These are phyloP conservation scores for Seriola rivoliana DNA, from an alignment of 2,113 vertebrate species.

Conservation along the genomic window DNA sequence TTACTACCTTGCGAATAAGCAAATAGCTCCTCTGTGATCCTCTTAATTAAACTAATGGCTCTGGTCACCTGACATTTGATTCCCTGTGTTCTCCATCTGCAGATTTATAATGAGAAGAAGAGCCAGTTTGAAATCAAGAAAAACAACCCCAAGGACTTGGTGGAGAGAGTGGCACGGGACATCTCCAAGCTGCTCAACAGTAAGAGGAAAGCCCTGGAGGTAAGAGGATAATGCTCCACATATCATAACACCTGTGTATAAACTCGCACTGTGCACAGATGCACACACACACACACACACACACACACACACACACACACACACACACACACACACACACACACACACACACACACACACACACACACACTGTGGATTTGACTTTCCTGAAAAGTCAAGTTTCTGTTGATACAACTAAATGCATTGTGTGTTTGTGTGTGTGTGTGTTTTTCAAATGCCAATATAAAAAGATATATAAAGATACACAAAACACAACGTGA, in stretches of 20 bases:
- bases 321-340: not conserved
- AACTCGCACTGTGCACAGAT: not conserved
- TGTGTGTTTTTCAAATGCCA: not conserved
- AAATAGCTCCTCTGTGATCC: conserved; percentile 40
- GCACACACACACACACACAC: not conserved
- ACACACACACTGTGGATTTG: not conserved
- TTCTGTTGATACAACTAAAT: not conserved
- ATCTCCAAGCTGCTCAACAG: conserved; percentile 95
- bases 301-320: not conserved
- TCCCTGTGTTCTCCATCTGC: conserved; percentile 67
- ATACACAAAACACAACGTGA: not conserved
- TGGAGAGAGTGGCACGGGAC: conserved; percentile 95
- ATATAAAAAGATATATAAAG: not conserved
- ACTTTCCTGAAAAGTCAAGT: not conserved
- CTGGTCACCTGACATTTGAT: conserved; percentile 49
- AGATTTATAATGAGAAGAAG: conserved; percentile 97
- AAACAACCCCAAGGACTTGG: conserved; percentile 94
- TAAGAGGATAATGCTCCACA: conserved; percentile 75
- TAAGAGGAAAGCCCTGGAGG: conserved; percentile 97
- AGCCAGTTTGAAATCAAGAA: conserved; percentile 96
- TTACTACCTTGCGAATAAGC: conserved; percentile 50
- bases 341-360: not conserved
- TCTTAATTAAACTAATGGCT: conserved; percentile 61
- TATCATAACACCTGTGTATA: conserved; percentile 21
- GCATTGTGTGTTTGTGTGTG: no score